A percentile compares a stretch with the other conserved stretches of the same genome.
phyloP scores from a whole-genome alignment of 2,888 invertebrate genomes.

The Ctenicera cuprea region DNA sequence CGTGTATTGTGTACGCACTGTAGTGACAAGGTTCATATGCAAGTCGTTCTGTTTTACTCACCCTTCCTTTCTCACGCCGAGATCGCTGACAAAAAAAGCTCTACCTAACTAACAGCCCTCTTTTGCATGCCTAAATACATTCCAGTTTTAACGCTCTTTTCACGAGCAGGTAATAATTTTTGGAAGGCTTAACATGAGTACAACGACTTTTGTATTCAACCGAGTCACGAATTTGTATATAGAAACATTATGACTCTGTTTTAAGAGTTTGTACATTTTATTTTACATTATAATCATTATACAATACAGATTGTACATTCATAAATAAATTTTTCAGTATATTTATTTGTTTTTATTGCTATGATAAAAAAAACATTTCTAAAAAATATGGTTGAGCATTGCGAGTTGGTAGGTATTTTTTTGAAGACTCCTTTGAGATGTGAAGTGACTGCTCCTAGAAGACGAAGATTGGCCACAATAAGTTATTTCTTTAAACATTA shows the following conservation, averaged over 20 bases:
- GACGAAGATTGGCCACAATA: too few species aligned
- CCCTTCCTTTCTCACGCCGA: conserved; percentile 47
- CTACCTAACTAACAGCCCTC: conserved; percentile 32
- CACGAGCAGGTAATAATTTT: conserved; percentile 43
- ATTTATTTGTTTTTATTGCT: conserved; percentile 26
- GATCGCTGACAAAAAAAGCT: conserved; percentile 22
- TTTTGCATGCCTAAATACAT: conserved; percentile 50
- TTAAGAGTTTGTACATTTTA: conserved; percentile 68
- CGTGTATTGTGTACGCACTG: conserved; percentile 26
- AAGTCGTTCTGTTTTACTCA: conserved; percentile 39
- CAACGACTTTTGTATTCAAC: conserved; percentile 43
- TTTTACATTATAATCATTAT: conserved; percentile 67
- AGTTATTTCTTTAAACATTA: too few species aligned
- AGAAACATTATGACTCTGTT: conserved; percentile 63
- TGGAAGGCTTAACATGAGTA: conserved; percentile 15
- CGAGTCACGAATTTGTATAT: conserved; percentile 37
- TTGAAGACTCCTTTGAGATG: too few species aligned
- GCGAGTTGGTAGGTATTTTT: neutral
- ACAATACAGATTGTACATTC: conserved; percentile 65
- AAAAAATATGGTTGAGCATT: neutral
- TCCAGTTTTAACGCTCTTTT: conserved; percentile 45
- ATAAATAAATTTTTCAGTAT: conserved; percentile 65
- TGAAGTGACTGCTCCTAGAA: too few species aligned
- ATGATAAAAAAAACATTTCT: neutral
- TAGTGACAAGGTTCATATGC: conserved; percentile 29